These are phyloP conservation scores for Drosophila yakuba DNA, from an alignment of 1,140 invertebrate genomes.

Conservation along the genomic window DNA sequence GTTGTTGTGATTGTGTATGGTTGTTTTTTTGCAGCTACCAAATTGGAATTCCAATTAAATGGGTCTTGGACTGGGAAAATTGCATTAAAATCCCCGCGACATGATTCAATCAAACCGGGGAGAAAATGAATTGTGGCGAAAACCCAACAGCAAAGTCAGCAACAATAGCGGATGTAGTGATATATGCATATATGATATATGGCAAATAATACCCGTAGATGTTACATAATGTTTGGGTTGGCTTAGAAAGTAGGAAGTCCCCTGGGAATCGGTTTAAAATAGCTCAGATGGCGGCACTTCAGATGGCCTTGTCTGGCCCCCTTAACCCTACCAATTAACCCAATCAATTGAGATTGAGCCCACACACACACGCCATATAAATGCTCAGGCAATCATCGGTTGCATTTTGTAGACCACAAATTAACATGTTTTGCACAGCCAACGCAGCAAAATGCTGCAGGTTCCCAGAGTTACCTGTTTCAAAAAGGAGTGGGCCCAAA, in stretches of 20 bases:
- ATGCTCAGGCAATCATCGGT: conserved; percentile 28
- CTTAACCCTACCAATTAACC: conserved; percentile 26
- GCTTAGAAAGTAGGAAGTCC: conserved; percentile 22
- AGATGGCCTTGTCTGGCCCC: conserved; percentile 14
- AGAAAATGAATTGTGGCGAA: conserved; percentile 46
- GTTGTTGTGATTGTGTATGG: background rate
- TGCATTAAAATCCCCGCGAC: conserved; percentile 41
- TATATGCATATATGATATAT: background rate
- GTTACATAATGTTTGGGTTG: conserved; percentile 30
- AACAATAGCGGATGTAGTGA: conserved; percentile 22
- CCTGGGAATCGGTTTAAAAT: background rate
- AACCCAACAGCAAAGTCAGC: conserved; percentile 23
- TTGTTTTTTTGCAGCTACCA: conserved; percentile 5
- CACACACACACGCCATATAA: conserved; percentile 1
- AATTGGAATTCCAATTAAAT: conserved; percentile 44
- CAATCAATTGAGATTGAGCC: conserved; percentile 29
- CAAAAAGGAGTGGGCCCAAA: conserved; percentile 12
- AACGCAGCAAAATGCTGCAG: conserved; percentile 20
- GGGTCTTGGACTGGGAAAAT: conserved; percentile 21
- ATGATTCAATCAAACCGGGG: conserved; percentile 55
- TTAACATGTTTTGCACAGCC: conserved; percentile 30
- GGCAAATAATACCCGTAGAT: conserved; percentile 1
- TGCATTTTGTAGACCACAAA: conserved; percentile 33
- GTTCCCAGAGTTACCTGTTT: conserved; percentile 8
- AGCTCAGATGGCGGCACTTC: background rate